Evolutionary conservation across 1,140 invertebrate species (phyloP).

Genomic region (Agrypnia vestita): DNA sequence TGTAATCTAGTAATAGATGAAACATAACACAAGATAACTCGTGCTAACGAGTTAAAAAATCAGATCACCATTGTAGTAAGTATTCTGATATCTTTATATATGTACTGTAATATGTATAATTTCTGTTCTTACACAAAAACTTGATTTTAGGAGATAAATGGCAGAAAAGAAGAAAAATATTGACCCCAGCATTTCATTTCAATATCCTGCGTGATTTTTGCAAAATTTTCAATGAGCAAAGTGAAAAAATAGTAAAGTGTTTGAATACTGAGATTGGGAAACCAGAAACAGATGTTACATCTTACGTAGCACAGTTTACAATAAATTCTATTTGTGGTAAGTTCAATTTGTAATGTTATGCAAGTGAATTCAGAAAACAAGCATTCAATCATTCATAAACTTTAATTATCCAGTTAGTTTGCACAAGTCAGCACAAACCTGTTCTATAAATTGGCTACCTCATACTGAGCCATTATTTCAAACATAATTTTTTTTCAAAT

Average conservation of each 20-base stretch:
- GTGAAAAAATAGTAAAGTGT: slow-evolving; percentile 59
- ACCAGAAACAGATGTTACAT: slow-evolving; percentile 59
- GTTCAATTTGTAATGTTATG: neutral
- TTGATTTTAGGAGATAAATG: slow-evolving; percentile 76
- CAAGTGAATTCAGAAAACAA: neutral
- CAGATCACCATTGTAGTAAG: too few relatives aligned
- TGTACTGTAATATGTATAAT: too few relatives aligned
- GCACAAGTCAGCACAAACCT: too few relatives aligned
- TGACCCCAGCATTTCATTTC: slow-evolving; percentile 94
- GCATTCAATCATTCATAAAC: too few relatives aligned
- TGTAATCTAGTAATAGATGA: too few relatives aligned
- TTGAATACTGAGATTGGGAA: slow-evolving; percentile 59
- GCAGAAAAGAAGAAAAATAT: slow-evolving; percentile 83
- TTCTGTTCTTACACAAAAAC: neutral
- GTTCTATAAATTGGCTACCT: too few relatives aligned
- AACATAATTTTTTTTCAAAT: too few relatives aligned
- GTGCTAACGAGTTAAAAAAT: too few relatives aligned
- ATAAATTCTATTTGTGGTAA: slow-evolving; percentile 65
- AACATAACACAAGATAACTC: too few relatives aligned
- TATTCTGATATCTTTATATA: too few relatives aligned
- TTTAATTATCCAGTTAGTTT: too few relatives aligned
- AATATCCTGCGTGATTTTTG: slow-evolving; percentile 88
- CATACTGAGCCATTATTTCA: too few relatives aligned
- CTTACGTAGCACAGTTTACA: slow-evolving; percentile 62
- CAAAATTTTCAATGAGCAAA: slow-evolving; percentile 65